Base-by-base conservation (phyloP, 2,113 vertebrate species). In the Romanogobio albipinnatus region DNA sequence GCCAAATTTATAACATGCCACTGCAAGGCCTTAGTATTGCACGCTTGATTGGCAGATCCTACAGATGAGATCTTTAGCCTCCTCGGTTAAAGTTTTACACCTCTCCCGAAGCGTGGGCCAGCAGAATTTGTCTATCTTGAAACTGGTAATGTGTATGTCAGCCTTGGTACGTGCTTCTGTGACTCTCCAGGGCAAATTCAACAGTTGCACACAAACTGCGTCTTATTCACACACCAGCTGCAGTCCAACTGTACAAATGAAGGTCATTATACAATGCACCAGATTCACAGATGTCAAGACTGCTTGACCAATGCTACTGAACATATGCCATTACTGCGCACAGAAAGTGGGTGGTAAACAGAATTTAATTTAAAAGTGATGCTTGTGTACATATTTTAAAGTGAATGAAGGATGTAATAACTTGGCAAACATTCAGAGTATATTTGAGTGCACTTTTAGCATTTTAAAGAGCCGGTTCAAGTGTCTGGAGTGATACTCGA, bases 51-150 rank as follows among this genome's bases (percentile, higher is more conserved):
- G 43, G 61, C 61, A 64, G 61, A 81, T 68, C 45, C 24, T 68
- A 51, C 62, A 53, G 62, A 81, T 81, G 61, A 49, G 79, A 64
- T 68, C 62, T 51, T 80, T 17, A 49, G 58, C n/a, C 59, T 80
- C 43, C 59, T 78, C 13, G 22, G 22, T 61, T 61, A n/a, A 80
- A 47, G 9, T 47, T 64, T 47, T 19, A 26, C 39, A 29, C 22
- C 58, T 3, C 77, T 80, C 39, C 47, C 3, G 7, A 78, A 29
- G 22, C n/a, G 7, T 43, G 11, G 36, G 36, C 22, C 33, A 45
- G n/a, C 56, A 9, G 36, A 59, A 78, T 61, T 59, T 43, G 36
- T 61, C 36, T 3, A 24, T 77, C 33, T 62, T 62, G 7, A 3
- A 24, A 24, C 36, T 62, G 24, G 43, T 64, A 29, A 45, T 80